phyloP scores from a whole-genome alignment of 2,113 vertebrate genomes.

The Campylorhamphus procurvoides region DNA sequence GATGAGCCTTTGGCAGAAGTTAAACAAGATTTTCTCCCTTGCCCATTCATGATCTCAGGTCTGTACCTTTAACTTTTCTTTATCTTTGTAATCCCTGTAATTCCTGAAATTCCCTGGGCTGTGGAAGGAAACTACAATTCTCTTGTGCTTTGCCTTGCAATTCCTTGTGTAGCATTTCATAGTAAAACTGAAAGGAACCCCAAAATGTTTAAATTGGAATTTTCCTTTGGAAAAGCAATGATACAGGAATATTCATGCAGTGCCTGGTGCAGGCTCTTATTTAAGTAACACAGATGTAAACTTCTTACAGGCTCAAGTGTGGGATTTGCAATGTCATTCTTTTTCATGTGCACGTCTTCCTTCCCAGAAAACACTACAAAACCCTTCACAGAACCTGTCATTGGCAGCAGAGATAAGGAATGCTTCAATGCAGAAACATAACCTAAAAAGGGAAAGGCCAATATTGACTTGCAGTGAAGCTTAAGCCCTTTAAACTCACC shows the following conservation, averaged over 20 bases:
- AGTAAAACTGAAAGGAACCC: not conserved
- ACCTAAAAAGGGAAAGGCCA: constrained; percentile 70
- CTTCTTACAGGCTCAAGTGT: not conserved
- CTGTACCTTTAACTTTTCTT: not conserved
- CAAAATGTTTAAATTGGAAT: not conserved
- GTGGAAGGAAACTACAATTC: not conserved
- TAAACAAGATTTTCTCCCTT: not conserved
- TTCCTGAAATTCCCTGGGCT: not conserved
- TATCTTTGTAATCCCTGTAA: not conserved
- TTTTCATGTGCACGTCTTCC: not conserved
- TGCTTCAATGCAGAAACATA: constrained; percentile 44
- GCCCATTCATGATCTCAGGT: not conserved
- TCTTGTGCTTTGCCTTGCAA: not conserved
- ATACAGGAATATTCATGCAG: not conserved
- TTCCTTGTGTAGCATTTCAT: not conserved
- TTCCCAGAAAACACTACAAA: not conserved
- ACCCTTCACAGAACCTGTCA: not conserved
- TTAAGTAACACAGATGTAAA: not conserved
- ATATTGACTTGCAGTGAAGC: constrained; percentile 19
- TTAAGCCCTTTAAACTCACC: constrained; percentile 33
- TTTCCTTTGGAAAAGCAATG: not conserved
- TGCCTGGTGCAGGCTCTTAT: not conserved
- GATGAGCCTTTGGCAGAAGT: not conserved
- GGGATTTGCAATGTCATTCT: not conserved
- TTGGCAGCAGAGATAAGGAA: constrained; percentile 4